phyloP scores from a whole-genome alignment of 2,888 invertebrate genomes.

The Acanthosepion esculentum region DNA sequence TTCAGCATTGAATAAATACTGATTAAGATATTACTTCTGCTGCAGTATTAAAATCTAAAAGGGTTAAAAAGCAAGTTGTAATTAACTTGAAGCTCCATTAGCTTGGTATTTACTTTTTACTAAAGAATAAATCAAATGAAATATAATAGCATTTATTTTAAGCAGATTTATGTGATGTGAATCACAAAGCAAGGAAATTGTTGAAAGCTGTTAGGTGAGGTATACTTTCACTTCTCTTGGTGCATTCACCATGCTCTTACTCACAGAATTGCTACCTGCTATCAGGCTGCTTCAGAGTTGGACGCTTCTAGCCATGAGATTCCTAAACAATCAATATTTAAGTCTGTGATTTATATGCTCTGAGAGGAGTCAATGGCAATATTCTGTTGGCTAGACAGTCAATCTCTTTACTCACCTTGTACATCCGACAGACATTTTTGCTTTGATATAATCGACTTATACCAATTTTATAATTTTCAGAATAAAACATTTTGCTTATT shows the following conservation, averaged over 20 bases:
- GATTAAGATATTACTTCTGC: not conserved
- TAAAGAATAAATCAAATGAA: too few species aligned
- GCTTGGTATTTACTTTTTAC: not conserved
- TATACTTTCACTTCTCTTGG: not conserved
- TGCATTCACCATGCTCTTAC: not conserved
- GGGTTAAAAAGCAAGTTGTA: not conserved
- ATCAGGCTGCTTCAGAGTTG: not conserved
- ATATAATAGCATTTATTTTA: too few species aligned
- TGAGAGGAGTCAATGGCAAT: not conserved
- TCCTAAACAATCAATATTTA: slow-evolving; percentile 33
- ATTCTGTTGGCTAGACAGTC: not conserved
- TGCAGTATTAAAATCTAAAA: not conserved
- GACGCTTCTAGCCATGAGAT: not conserved
- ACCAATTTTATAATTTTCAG: not conserved
- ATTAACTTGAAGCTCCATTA: not conserved
- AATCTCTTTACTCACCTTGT: not conserved
- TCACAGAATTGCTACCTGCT: not conserved
- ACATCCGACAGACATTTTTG: not conserved
- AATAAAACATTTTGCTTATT: not conserved
- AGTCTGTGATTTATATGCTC: not conserved
- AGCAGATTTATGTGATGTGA: too few species aligned
- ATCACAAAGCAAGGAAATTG: not conserved
- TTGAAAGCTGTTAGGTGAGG: not conserved
- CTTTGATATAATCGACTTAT: not conserved
- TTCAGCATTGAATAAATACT: not conserved